Base-by-base conservation (phyloP, 1,140 invertebrate species). In the Rhizoglyphus robini region DNA sequence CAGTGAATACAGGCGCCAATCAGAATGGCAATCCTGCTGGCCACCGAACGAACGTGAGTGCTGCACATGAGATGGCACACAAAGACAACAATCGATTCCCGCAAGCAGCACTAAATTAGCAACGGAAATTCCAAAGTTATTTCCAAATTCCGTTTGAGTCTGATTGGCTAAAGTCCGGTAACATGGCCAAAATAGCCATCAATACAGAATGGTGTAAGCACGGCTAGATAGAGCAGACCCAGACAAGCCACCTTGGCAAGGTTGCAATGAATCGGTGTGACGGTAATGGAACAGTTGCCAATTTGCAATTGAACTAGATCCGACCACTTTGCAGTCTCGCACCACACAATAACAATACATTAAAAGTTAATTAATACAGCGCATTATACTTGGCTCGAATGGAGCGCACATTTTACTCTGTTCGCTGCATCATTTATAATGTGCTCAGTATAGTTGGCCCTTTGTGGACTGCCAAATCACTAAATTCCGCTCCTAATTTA, bases 41-140 rank as follows among this genome's bases (percentile, higher is more conserved):
- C 8, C 23, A 25, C 8, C 8, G 31, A 54, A 5, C 8, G 51
- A 54, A 32, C 51, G 23, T 23, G 8, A 54, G 36, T 8, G 23
- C 8, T 32, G 51, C 8, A 54, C 51, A 54, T 41, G 36, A 41
- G 36, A 41, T 41, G 36, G 36, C 36, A 41, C 20, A 15, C 8
- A 54, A 54, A 54, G 51, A 54, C 51, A 54, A 54, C 51, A 54
- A 54, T 54, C 51, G 51, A 54, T 54, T 54, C 51, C 51, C 51
- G 51, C 51, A 32, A 54, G 51, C 51, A 27, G 20, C 8, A 20
- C 23, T 54, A 54, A 54, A 54, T 54, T 54, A 54, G 51, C 20
- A 54, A 32, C 51, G 51, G 51, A 54, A 54, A 54, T 32, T 54
- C 51, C 36, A 23, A 32, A 25, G 8, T 54, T 54, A 54, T 54